A percentile compares a stretch with the other conserved stretches of the same genome.
Conservation (phyloP, 2,113 vertebrate genomes). For the Myotis yumanensis region DNA sequence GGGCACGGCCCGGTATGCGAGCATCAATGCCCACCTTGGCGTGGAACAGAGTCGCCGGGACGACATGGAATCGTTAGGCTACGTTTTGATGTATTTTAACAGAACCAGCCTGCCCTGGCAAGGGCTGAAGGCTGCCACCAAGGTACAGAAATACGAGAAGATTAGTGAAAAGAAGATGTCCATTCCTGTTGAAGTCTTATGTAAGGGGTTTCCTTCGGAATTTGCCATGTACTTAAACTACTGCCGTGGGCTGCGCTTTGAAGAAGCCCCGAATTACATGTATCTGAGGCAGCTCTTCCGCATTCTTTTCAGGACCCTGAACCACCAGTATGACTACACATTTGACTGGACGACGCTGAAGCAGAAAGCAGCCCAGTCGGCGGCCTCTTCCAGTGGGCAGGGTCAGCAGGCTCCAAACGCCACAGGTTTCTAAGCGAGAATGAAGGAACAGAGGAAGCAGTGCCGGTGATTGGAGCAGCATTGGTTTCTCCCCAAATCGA, state of each 20-base stretch:
- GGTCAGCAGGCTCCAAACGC: conserved; percentile 99
- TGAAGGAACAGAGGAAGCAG: not conserved
- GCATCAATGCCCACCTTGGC: not conserved
- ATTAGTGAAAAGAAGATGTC: conserved; percentile 99
- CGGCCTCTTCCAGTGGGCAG: conserved; percentile 98
- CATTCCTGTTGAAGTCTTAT: conserved; percentile 98
- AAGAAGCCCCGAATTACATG: conserved; percentile 99
- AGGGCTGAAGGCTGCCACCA: conserved; percentile 99
- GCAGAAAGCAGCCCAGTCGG: conserved; percentile 99
- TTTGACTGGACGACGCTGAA: conserved; percentile 99
- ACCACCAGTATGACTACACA: conserved; percentile 99
- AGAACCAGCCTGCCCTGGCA: conserved; percentile 99
- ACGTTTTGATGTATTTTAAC: conserved; percentile 99
- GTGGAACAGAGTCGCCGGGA: conserved; percentile 91
- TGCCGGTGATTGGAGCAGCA: not conserved
- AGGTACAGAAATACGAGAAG: conserved; percentile 99
- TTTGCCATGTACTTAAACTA: conserved; percentile 99
- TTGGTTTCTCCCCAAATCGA: not conserved
- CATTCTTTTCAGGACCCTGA: conserved; percentile 99
- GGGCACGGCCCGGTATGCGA: not conserved
- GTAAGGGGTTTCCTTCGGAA: conserved; percentile 99
- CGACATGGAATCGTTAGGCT: conserved; percentile 99
- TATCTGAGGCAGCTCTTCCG: conserved; percentile 99
- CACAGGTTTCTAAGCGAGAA: conserved; percentile 86
- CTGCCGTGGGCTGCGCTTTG: conserved; percentile 98